These are phyloP conservation scores for Triops longicaudatus DNA, from an alignment of 1,140 invertebrate genomes.

Conservation along the genomic window DNA sequence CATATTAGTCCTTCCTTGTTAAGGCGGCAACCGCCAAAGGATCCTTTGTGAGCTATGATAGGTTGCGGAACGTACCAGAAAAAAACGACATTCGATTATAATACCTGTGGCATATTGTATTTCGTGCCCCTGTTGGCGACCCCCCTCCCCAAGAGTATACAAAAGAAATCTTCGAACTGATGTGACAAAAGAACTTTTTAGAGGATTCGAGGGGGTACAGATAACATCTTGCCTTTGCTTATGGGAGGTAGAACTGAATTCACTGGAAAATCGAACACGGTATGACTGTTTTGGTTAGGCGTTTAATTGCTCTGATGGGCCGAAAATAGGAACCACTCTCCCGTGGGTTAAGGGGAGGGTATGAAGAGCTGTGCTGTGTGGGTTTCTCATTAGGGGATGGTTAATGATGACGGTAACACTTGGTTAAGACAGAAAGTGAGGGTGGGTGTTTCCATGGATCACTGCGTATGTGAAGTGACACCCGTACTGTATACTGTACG, in stretches of 20 bases:
- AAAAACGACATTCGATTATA: conserved; percentile 3
- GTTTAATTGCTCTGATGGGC: no score
- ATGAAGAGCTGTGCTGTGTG: background rate
- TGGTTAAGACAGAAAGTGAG: background rate
- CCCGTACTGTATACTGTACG: background rate
- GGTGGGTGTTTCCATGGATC: background rate
- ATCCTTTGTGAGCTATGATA: conserved; percentile 8
- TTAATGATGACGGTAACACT: conserved; percentile 12
- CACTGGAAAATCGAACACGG: no score
- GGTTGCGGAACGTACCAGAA: background rate
- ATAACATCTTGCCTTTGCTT: no score
- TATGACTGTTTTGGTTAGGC: no score
- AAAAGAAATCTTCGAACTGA: background rate
- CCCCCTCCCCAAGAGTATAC: background rate
- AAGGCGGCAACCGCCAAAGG: conserved; percentile 4
- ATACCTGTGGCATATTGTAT: conserved; percentile 12
- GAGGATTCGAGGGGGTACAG: background rate
- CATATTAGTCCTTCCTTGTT: background rate
- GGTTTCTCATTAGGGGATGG: conserved; percentile 10
- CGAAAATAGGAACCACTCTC: no score
- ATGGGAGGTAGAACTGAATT: no score
- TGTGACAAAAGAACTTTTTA: background rate
- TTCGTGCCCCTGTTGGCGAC: background rate
- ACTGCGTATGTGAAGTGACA: background rate
- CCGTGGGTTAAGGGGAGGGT: background rate